Conservation (phyloP, 2,797 vertebrate species). For the Scomberomorus guttatus region DNA sequence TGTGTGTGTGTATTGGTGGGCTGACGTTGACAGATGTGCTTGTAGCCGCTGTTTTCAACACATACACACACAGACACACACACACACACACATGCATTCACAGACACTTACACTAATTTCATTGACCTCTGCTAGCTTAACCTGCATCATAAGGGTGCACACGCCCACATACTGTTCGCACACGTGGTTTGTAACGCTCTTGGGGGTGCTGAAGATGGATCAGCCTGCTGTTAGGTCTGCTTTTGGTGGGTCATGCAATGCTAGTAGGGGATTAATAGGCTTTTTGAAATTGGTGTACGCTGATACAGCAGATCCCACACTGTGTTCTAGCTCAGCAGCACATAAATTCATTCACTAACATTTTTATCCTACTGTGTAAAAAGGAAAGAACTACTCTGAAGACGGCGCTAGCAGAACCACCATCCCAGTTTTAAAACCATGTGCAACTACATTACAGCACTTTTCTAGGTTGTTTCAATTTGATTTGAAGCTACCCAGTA, state of each 20-base stretch:
- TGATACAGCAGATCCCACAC: slow-evolving; percentile 56
- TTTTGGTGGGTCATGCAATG: slow-evolving; percentile 48
- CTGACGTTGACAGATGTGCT: slow-evolving; percentile 60
- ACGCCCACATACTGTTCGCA: slow-evolving; percentile 48
- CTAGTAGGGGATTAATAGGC: slow-evolving; percentile 60
- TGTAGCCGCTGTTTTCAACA: slow-evolving; percentile 33
- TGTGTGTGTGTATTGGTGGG: slow-evolving; percentile 7
- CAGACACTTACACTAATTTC: slow-evolving; percentile 42
- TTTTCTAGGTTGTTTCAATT: slow-evolving; percentile 8
- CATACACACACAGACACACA: slow-evolving; percentile 34
- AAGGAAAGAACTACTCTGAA: slow-evolving; percentile 29
- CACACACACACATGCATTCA: slow-evolving; percentile 30
- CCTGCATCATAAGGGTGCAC: slow-evolving; percentile 53
- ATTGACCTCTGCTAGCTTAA: slow-evolving; percentile 56
- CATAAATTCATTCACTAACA: slow-evolving; percentile 56
- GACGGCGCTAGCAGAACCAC: slow-evolving; percentile 17
- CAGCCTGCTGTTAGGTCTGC: slow-evolving; percentile 38
- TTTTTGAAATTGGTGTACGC: slow-evolving; percentile 51
- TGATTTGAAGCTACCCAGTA: not conserved
- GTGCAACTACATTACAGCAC: not conserved
- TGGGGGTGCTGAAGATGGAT: slow-evolving; percentile 59
- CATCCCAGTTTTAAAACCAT: slow-evolving; percentile 17
- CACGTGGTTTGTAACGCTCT: slow-evolving; percentile 43
- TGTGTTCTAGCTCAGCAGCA: slow-evolving; percentile 42
- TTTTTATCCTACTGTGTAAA: slow-evolving; percentile 53